Conservation (phyloP, 2,888 invertebrate species). For the Macrosiphum euphorbiae region DNA sequence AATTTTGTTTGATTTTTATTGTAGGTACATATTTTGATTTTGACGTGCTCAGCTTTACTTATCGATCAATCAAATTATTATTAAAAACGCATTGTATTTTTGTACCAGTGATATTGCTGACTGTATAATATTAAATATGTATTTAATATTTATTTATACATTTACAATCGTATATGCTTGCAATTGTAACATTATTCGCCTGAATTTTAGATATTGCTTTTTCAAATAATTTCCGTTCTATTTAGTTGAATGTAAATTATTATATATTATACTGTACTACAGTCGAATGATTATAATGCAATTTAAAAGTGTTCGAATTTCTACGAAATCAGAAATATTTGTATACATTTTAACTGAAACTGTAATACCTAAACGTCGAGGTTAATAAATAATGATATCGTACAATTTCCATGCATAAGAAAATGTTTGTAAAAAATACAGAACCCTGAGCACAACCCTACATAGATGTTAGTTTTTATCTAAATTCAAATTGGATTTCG, state of each 20-base stretch:
- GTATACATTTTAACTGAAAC: not conserved
- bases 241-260: not conserved
- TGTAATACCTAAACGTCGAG: not conserved
- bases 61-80: constrained; percentile 6
- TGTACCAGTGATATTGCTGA: not conserved
- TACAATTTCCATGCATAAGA: not conserved
- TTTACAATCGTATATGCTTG: not conserved
- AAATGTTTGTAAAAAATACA: not conserved
- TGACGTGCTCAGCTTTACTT: not conserved
- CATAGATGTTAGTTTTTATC: not conserved
- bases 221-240: not conserved
- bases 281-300: too few species aligned
- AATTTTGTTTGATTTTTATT: constrained; percentile 10
- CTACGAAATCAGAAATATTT: not conserved
- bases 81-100: not conserved
- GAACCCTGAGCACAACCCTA: not conserved
- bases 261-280: not conserved
- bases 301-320: not conserved
- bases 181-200: not conserved
- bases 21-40: not conserved
- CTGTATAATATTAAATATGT: not conserved
- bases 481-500: not conserved
- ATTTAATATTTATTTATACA: not conserved
- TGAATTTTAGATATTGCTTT: not conserved
- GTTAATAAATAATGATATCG: not conserved